A percentile compares a stretch with the other conserved stretches of the same genome.
Evolutionary conservation across 1,140 invertebrate species (phyloP).

Genomic region (Pectinophora gossypiella): DNA sequence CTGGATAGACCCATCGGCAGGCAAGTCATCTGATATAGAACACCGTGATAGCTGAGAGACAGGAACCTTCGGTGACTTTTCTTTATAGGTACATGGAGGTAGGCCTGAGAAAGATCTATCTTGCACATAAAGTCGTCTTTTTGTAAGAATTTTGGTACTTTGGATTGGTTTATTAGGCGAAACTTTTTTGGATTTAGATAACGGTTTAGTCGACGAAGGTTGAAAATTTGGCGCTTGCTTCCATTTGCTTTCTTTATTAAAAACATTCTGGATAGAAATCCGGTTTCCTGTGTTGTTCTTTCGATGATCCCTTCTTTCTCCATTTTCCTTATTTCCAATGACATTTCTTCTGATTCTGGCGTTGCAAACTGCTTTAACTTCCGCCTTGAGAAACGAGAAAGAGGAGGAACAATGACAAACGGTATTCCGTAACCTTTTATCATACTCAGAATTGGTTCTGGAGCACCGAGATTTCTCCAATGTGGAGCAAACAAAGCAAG

Average conservation of each 20-base stretch:
- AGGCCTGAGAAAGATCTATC: constrained; percentile 31
- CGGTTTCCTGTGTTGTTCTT: constrained; percentile 4
- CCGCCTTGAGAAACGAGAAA: background rate
- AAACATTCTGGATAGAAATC: constrained; percentile 13
- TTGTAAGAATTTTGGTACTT: constrained; percentile 11
- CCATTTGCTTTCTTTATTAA: constrained; percentile 15
- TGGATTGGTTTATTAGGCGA: constrained; percentile 5
- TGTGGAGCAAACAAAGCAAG: background rate
- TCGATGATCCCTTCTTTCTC: constrained; percentile 15
- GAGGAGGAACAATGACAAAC: background rate
- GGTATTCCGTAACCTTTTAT: constrained; percentile 8
- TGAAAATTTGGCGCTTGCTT: constrained; percentile 6
- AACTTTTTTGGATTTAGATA: constrained; percentile 6
- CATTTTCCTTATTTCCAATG: background rate
- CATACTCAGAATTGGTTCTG: constrained; percentile 3
- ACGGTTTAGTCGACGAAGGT: constrained; percentile 22
- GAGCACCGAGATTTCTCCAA: constrained; percentile 1
- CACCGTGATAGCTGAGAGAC: constrained; percentile 23
- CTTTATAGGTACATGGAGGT: constrained; percentile 29
- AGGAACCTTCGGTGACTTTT: constrained; percentile 22
- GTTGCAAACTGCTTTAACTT: background rate
- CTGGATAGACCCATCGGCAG: constrained; percentile 18
- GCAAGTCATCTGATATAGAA: constrained; percentile 19
- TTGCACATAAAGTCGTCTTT: constrained; percentile 21
- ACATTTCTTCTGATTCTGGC: background rate